Percentiles rank a stretch among this genome's conserved stretches.
phyloP scores from a whole-genome alignment of 2,888 invertebrate species.

The Hedya salicella region DNA sequence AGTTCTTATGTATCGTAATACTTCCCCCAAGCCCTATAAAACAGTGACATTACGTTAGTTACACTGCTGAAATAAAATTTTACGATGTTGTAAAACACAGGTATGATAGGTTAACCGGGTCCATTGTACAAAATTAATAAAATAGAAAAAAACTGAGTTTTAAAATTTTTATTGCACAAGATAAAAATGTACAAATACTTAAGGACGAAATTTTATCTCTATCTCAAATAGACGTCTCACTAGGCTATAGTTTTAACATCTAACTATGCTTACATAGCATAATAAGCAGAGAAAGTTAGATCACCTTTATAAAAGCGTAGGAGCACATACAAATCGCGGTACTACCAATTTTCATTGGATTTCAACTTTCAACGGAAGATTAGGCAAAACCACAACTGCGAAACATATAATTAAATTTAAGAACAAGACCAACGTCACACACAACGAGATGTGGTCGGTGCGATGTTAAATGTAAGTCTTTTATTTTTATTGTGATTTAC shows the following conservation, averaged over 20 bases:
- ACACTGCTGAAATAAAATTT: too few relatives aligned
- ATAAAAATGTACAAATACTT: conserved; percentile 29
- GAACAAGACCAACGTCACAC: too few relatives aligned
- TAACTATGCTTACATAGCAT: conserved; percentile 12
- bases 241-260: not conserved
- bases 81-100: too few relatives aligned
- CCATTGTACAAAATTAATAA: too few relatives aligned
- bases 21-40: too few relatives aligned
- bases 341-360: too few relatives aligned
- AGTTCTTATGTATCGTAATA: too few relatives aligned
- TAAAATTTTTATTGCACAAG: conserved; percentile 34
- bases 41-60: too few relatives aligned
- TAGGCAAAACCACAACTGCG: not conserved
- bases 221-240: conserved; percentile 21
- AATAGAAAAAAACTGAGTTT: not conserved
- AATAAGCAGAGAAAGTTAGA: conserved; percentile 3
- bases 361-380: too few relatives aligned
- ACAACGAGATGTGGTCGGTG: too few relatives aligned
- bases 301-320: not conserved
- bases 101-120: too few relatives aligned
- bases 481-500: not conserved
- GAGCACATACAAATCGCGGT: not conserved
- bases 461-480: not conserved
- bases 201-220: conserved; percentile 3
- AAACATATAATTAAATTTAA: not conserved